These are phyloP conservation scores for Patella ulyssiponensis DNA, from an alignment of 2,888 invertebrate species.

Conservation along the genomic window DNA sequence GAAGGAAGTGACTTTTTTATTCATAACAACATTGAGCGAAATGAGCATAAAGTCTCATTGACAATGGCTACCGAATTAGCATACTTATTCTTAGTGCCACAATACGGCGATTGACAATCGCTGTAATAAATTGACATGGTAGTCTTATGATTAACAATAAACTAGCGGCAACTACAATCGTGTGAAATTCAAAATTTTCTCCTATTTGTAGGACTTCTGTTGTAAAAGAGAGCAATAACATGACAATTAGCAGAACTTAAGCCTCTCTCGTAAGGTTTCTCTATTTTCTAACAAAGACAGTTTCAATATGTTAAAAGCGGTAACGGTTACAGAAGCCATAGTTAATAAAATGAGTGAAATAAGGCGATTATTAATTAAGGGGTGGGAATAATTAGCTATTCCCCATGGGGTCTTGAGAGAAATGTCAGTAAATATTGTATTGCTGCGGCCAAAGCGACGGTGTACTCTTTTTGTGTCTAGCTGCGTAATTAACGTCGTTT, in stretches of 20 bases:
- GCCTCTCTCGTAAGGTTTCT: neutral
- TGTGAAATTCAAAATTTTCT: conserved; percentile 5
- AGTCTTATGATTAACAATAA: neutral
- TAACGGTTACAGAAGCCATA: conserved; percentile 27
- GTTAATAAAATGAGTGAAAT: conserved; percentile 38
- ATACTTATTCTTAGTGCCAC: neutral
- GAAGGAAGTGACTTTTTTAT: neutral
- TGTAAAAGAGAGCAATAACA: conserved; percentile 5
- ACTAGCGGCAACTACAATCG: neutral
- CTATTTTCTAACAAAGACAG: conserved; percentile 3
- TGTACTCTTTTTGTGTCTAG: neutral
- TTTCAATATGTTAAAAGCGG: conserved; percentile 9
- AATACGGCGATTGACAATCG: neutral
- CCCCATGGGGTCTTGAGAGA: conserved; percentile 16
- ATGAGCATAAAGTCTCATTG: conserved; percentile 3
- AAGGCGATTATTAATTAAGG: conserved; percentile 28
- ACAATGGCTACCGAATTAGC: neutral
- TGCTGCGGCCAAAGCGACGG: neutral
- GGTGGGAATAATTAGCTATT: conserved; percentile 21
- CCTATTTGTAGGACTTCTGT: conserved; percentile 2
- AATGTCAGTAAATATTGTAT: conserved; percentile 3
- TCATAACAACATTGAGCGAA: neutral
- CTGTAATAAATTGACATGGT: conserved; percentile 1
- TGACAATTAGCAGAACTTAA: neutral
- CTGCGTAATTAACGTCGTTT: conserved; percentile 9